Conservation (phyloP, 1,140 invertebrate genomes). For the Vanessa atalanta region DNA sequence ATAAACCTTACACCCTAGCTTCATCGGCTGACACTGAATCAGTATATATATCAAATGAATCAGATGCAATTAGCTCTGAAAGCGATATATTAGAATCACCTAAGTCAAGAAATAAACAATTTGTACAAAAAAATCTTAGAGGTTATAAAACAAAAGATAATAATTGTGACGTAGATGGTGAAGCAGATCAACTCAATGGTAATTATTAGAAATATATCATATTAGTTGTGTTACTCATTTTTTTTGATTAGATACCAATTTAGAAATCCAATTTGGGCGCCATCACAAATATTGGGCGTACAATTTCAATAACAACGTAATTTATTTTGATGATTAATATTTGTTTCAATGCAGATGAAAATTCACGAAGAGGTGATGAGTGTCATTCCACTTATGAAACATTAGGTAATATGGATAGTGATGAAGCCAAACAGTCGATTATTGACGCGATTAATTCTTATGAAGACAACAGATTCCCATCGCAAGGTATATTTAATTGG, state of each 20-base stretch:
- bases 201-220: too few species aligned
- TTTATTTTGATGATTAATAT: not conserved
- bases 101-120: constrained; percentile 22
- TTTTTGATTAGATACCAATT: too few species aligned
- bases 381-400: not conserved
- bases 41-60: constrained; percentile 50
- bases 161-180: not conserved
- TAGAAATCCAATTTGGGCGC: too few species aligned
- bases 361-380: not conserved
- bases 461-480: constrained; percentile 64
- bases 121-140: constrained; percentile 27
- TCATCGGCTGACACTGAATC: constrained; percentile 59
- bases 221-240: too few species aligned
- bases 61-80: constrained; percentile 39
- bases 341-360: not conserved
- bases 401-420: constrained; percentile 16
- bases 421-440: constrained; percentile 44
- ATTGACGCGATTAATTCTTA: constrained; percentile 54
- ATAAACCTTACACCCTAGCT: constrained; percentile 32
- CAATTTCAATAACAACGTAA: too few species aligned
- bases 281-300: too few species aligned
- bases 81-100: constrained; percentile 36
- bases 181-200: not conserved
- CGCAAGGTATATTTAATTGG: constrained; percentile 52
- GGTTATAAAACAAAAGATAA: constrained; percentile 32